Evolutionary conservation across 2,113 vertebrate species (phyloP).

Genomic region (Nerophis ophidion): DNA sequence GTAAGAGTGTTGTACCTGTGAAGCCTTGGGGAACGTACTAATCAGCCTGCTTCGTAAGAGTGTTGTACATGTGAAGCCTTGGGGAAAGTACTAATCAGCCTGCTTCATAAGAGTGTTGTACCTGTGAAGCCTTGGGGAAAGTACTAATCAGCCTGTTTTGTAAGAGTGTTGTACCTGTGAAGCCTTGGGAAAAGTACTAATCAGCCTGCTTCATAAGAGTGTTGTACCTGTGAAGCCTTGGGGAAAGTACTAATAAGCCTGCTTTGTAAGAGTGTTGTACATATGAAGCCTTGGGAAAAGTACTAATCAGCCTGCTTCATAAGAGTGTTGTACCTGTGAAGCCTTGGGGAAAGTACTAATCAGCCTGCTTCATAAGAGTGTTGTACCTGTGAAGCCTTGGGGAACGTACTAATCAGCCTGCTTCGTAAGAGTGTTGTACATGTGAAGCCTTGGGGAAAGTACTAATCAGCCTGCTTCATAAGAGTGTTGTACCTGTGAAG

Average conservation of each 20-base stretch:
- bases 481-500: constrained; percentile 76
- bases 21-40: constrained; percentile 64
- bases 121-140: constrained; percentile 78
- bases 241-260: no score
- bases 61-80: constrained; percentile 82
- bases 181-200: constrained; percentile 59
- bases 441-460: constrained; percentile 72
- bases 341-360: constrained; percentile 46
- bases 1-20: constrained; percentile 71
- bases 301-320: no score
- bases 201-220: background rate
- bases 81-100: no score
- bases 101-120: constrained; percentile 37
- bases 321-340: constrained; percentile 77
- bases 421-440: constrained; percentile 63
- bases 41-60: background rate
- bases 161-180: constrained; percentile 73
- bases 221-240: constrained; percentile 82
- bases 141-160: no score
- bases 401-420: no score
- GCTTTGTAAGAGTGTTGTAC: constrained; percentile 54
- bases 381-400: constrained; percentile 82
- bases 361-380: background rate
- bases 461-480: background rate
- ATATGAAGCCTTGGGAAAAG: constrained; percentile 75